phyloP scores from a whole-genome alignment of 2,797 vertebrate species.

The Benthosema pterotum region DNA sequence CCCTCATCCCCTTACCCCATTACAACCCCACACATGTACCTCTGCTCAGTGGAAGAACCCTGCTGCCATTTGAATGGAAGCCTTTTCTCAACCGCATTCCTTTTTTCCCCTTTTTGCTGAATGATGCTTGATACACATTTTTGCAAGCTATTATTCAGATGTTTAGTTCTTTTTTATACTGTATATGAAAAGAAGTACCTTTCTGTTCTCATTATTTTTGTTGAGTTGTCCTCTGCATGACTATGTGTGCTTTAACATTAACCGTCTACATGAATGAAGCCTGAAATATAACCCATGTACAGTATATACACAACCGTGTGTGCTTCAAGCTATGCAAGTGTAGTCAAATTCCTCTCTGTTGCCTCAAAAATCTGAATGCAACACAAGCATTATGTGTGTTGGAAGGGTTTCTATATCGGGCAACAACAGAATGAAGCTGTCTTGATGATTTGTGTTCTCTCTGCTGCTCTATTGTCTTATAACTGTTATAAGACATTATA shows the following conservation, averaged over 20 bases:
- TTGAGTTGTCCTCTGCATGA: slow-evolving; percentile 72
- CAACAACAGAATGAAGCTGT: too few species aligned
- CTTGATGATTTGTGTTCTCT: too few species aligned
- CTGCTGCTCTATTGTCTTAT: too few species aligned
- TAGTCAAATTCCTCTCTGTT: too few species aligned
- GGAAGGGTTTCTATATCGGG: too few species aligned
- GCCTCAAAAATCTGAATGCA: too few species aligned
- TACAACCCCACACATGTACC: slow-evolving; percentile 52
- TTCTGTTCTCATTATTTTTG: slow-evolving; percentile 56
- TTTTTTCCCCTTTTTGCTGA: slow-evolving; percentile 47
- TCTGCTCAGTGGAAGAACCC: slow-evolving; percentile 72
- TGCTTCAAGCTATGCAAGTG: too few species aligned
- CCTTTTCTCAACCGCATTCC: slow-evolving; percentile 46
- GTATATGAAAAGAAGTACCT: slow-evolving; percentile 35
- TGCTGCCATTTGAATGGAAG: slow-evolving; percentile 70
- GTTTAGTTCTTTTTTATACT: slow-evolving; percentile 36
- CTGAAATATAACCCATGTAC: too few species aligned
- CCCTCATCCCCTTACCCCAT: slow-evolving; percentile 63
- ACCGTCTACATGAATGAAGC: slow-evolving; percentile 60
- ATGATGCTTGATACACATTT: slow-evolving; percentile 55
- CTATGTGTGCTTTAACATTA: slow-evolving; percentile 70
- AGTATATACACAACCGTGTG: too few species aligned
- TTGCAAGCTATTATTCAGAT: slow-evolving; percentile 54
- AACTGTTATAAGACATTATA: too few species aligned
- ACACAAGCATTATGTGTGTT: too few species aligned